These are phyloP conservation scores for Pectinophora gossypiella DNA, from an alignment of 1,140 invertebrate genomes.

Conservation along the genomic window DNA sequence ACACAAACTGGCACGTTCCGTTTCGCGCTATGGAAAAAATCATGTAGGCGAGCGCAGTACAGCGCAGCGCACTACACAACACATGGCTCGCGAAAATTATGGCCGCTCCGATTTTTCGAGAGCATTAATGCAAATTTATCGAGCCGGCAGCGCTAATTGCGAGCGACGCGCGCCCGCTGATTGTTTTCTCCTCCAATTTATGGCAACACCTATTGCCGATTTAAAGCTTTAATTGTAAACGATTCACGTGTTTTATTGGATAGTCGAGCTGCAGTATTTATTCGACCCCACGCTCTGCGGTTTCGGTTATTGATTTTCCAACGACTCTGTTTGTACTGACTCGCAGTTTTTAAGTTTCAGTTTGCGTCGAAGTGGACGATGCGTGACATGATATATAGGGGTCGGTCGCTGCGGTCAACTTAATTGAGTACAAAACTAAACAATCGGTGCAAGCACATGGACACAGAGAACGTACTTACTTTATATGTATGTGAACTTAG, in stretches of 20 bases:
- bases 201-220: slow-evolving; percentile 75
- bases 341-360: slow-evolving; percentile 43
- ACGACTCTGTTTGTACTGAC: slow-evolving; percentile 40
- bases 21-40: no score
- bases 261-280: slow-evolving; percentile 64
- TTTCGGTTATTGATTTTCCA: slow-evolving; percentile 70
- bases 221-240: slow-evolving; percentile 75
- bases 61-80: slow-evolving; percentile 30
- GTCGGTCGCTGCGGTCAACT: background rate
- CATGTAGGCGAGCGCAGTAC: background rate
- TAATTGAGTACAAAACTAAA: background rate
- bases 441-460: background rate
- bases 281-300: slow-evolving; percentile 57
- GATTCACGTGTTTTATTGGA: slow-evolving; percentile 73
- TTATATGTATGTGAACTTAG: background rate
- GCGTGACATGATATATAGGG: slow-evolving; percentile 14
- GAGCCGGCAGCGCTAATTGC: slow-evolving; percentile 70
- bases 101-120: slow-evolving; percentile 69
- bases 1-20: no score
- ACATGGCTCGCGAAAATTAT: slow-evolving; percentile 66
- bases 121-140: slow-evolving; percentile 75
- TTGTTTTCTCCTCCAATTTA: slow-evolving; percentile 73
- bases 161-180: slow-evolving; percentile 66
- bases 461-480: background rate
- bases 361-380: slow-evolving; percentile 14